Evolutionary conservation across 2,888 invertebrate species (phyloP), one percentile per base, ranked within the genome.

Genomic region (Apotomis capreana): DNA sequence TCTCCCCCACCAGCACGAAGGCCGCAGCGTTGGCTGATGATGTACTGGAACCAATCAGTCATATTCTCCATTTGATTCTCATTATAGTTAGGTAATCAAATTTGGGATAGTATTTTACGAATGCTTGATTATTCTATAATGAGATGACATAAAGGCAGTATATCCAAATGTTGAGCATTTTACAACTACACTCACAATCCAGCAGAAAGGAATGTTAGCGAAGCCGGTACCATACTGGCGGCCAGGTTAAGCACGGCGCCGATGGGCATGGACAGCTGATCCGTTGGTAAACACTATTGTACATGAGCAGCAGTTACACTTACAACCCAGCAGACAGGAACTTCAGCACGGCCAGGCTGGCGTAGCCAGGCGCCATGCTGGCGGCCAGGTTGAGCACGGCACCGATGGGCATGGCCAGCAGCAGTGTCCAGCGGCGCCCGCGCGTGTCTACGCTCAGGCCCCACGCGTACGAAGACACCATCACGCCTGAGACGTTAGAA

Each of bases 11-110:
- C 58, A 91, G 77, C 15, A 91, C 91, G 74, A 89, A 91, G 0
- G 83, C 90, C 0, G 90, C 91, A 0, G 91, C 90, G 37, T 90
- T 91, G 0, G 91, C 90, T 79, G 91, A 84, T 73, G 91, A 86
- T 61, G 89, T 86, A 73, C 91, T 91, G 81, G 44, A 82, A 81
- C 62, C 6, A 36, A 55, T 40, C 0, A 40, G 6, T 1, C 26
- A 40, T 40, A 40, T 40, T 40, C 1, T 40, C 1, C 26, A 26
- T 1, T 26, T 26, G 26, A 26, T 26, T 26, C 15, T 15, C 15
- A 26, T 26, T 26, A 26, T 26, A 2, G 26, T 26, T 26, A 2
- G 2, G 26, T 26, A 26, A 26, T 26, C 26, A 26, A 26, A 26
- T 26, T 26, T 26, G 26, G 26, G 26, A 1, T 2, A 2, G 26